Base-by-base conservation (phyloP, 1,140 invertebrate genomes). In the Onthophagus taurus region DNA sequence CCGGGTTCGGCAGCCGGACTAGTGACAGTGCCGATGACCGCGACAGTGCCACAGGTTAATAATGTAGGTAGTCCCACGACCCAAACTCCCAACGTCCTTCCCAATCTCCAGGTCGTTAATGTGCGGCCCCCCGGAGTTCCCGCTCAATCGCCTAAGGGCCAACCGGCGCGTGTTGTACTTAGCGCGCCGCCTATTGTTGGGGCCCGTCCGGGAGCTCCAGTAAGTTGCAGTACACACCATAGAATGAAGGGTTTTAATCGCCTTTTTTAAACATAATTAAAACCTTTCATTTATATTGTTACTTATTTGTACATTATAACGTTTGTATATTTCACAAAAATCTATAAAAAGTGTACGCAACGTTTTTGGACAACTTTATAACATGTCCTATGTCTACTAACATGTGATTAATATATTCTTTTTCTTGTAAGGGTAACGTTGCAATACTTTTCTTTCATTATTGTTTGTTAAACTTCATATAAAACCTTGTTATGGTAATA, bases 91-190 rank as follows among this genome's bases (percentile, higher is more conserved):
- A 59, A 54, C 47, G 69, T 61, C 67, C 75, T 42, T 74, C 81
- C 57, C 37, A 85, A 85, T 70, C 82, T 91, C 50, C 85, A 89
- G 64, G 85, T 92, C 59, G 72, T 92, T 37, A 90, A 89, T 70
- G 80, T 89, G 69, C 72, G 85, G 49, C 78, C 82, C 21, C 78
- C 82, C 21, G 51, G 76, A 38, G 72, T 79, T 31, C 78, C 81
- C 16, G 64, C 73, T 43, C 74, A 77, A 44, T 69, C 76, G 44
- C 80, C 83, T 57, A 89, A 88, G 61, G 77, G 76, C 33, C 77
- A 76, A 43, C 77, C 78, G 51, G 51, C 83, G 11, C 74, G 87
- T 48, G 80, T 90, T 46, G 81, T 91, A 47, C 81, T 88, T 53
- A 80, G 80, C 50, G 74, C 79, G 57, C 76, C 77, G 42, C 86